phyloP scores from a whole-genome alignment of 2,113 vertebrate species.

The Gavialis gangeticus region DNA sequence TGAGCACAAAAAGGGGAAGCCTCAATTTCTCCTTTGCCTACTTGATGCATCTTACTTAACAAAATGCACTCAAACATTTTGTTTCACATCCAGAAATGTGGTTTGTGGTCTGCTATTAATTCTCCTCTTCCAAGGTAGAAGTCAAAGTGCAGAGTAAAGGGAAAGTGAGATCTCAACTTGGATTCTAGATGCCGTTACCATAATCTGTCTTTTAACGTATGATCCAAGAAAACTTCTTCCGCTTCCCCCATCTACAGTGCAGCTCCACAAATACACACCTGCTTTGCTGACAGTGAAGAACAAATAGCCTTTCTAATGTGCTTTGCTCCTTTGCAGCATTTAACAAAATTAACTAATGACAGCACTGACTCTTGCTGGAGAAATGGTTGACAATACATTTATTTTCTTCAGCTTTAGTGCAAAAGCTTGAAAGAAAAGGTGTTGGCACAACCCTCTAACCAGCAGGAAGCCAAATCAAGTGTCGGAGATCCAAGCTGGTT shows the following conservation, averaged over 20 bases:
- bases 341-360: neutral
- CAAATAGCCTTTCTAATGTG: neutral
- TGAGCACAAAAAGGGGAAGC: neutral
- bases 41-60: neutral
- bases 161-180: neutral
- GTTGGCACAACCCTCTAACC: neutral
- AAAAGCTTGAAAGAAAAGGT: slow-evolving; percentile 44
- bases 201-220: neutral
- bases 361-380: rapidly evolving
- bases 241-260: rapidly evolving
- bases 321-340: neutral
- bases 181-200: rapidly evolving
- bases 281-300: neutral
- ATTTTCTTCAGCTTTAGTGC: neutral
- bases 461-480: slow-evolving; percentile 38
- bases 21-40: neutral
- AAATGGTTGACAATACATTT: slow-evolving; percentile 10
- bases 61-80: neutral
- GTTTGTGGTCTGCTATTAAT: neutral
- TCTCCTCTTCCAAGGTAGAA: neutral
- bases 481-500: slow-evolving; percentile 19
- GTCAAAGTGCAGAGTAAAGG: neutral
- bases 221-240: neutral
- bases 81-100: neutral
- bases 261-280: neutral